Base-by-base conservation (phyloP, 2,113 vertebrate genomes). In the Eupsittula cactorum region DNA sequence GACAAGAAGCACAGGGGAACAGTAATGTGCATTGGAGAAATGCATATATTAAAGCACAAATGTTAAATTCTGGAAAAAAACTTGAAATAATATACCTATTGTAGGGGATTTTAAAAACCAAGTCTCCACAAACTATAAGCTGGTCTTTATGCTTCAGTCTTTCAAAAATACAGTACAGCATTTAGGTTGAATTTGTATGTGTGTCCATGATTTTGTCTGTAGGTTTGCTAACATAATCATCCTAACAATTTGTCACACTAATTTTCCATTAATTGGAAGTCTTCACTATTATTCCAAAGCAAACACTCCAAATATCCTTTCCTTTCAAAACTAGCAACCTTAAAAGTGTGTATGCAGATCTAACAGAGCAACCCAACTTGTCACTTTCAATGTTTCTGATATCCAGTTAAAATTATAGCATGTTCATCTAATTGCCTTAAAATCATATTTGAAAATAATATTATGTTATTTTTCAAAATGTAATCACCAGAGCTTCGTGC, bases 1-100 rank as follows among this genome's bases (percentile, higher is more conserved):
- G 86, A 91, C 80, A 96, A 76, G 88, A 86, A 86, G 75, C 50
- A 82, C 52, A 75, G 23, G 49, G 80, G 86, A 95, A 75, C 42
- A 83, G 35, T 78, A 71, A 75, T n/a, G 47, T 47, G 18, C 55
- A 47, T 47, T 28, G 41, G 52, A 93, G 31, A 84, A 92, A 84
- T 6, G 10, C n/a, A 89, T 81, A 37, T 44, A 88, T 64, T 78
- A 71, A 65, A 82, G 10, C 10, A 76, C 5, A 37, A 27, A 52
- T 11, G 5, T 44, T 47, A 64, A 63, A 46, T 55, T 67, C 19
- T 44, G 15, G 44, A 39, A 86, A 74, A 81, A 81, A 88, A 10
- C 18, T 42, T 81, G 23, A 68, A 73, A 83, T 42, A 31, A 35
- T 78, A 13, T 20, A 42, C 15, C 8, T 50, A 0, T 68, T 59